Conservation (phyloP, 2,113 vertebrate genomes). For the Neopipo cinnamomea region DNA sequence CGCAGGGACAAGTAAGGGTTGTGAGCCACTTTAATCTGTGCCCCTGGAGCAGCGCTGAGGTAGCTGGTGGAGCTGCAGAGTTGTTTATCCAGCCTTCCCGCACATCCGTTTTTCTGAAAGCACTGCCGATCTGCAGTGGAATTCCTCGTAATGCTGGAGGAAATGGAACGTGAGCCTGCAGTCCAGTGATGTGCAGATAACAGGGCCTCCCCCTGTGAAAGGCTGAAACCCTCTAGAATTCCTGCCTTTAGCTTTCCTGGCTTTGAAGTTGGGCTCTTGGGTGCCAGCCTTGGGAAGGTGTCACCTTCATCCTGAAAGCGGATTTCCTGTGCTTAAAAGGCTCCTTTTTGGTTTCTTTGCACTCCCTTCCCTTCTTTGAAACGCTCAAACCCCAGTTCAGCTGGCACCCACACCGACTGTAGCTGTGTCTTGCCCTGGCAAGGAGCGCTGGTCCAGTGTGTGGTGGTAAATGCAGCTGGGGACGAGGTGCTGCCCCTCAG, state of each 20-base stretch:
- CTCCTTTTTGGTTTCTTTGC: background rate
- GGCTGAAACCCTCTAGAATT: background rate
- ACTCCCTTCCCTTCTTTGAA: background rate
- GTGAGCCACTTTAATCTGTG: background rate
- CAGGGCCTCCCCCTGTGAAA: background rate
- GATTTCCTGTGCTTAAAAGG: background rate
- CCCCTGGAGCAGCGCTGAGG: background rate
- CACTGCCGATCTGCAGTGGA: background rate
- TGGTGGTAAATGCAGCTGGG: background rate
- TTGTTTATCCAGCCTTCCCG: background rate
- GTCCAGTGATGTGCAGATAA: background rate
- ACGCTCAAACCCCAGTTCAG: background rate
- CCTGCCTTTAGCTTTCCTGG: background rate
- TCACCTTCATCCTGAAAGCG: background rate
- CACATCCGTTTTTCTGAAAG: background rate
- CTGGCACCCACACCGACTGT: background rate
- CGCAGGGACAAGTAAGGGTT: background rate
- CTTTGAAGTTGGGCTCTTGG: background rate
- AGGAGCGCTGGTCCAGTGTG: background rate
- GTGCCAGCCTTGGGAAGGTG: rapidly evolving
- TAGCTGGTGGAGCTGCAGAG: rapidly evolving
- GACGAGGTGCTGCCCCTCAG: background rate
- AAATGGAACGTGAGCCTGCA: background rate
- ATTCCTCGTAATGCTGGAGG: background rate
- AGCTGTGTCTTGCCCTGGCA: background rate